Evolutionary conservation across 2,797 vertebrate genomes (phyloP).

Genomic region (Rousettus madagascariensis): DNA sequence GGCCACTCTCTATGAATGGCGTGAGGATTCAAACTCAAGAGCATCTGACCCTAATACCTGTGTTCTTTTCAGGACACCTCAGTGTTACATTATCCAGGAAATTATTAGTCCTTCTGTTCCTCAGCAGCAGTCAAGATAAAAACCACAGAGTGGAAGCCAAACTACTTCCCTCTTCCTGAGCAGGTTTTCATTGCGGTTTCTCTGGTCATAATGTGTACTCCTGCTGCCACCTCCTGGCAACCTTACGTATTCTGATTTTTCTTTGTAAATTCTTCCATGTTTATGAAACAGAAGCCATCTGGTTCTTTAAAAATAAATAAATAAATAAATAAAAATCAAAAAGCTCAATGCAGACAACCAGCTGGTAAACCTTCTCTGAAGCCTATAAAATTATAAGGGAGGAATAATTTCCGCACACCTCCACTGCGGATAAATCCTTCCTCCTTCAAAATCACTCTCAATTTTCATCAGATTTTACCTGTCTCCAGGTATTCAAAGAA

Average conservation of each 20-base stretch:
- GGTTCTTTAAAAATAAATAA: neutral
- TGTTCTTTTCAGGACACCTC: neutral
- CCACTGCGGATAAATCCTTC: neutral
- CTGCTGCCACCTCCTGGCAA: conserved; percentile 73
- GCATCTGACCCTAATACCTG: neutral
- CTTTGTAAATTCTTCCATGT: neutral
- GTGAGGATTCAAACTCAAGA: neutral
- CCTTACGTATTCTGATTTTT: neutral
- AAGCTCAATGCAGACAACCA: neutral
- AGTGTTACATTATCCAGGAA: neutral
- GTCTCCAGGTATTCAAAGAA: neutral
- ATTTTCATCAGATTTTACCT: neutral
- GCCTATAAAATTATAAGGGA: neutral
- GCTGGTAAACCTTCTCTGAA: neutral
- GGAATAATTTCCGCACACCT: neutral
- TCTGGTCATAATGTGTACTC: neutral
- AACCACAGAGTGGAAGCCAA: neutral
- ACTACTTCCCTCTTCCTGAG: conserved; percentile 43
- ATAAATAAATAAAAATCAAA: neutral
- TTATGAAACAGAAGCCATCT: neutral
- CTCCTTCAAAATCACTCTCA: neutral
- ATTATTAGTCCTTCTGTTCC: neutral
- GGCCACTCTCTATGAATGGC: neutral
- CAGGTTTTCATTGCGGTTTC: neutral
- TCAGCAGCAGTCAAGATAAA: neutral